Conservation (phyloP, 2,797 vertebrate genomes). For the Notamacropus eugenii region DNA sequence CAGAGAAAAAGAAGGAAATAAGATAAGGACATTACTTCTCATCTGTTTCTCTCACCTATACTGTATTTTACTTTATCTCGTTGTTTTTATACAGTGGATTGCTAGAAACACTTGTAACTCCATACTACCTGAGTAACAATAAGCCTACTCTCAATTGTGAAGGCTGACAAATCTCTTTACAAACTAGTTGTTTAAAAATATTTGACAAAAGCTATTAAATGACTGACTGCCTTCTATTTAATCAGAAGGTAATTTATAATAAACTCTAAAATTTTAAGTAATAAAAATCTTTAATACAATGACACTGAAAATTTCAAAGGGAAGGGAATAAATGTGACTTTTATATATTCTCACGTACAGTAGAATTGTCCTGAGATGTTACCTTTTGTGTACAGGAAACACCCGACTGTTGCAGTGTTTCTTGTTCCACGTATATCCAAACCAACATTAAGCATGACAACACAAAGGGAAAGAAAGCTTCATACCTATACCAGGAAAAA, state of each 20-base stretch:
- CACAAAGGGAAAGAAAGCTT: slow-evolving; percentile 94
- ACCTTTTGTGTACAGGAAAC: slow-evolving; percentile 90
- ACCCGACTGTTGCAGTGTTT: slow-evolving; percentile 77
- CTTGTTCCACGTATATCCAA: slow-evolving; percentile 85
- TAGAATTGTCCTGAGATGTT: slow-evolving; percentile 57
- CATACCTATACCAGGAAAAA: slow-evolving; percentile 87
- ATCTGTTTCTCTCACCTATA: neutral
- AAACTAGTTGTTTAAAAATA: slow-evolving; percentile 41
- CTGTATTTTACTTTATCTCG: neutral
- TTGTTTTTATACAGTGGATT: slow-evolving; percentile 29
- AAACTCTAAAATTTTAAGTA: slow-evolving; percentile 38
- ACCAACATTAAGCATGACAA: slow-evolving; percentile 93
- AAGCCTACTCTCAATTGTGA: slow-evolving; percentile 30
- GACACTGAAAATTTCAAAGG: slow-evolving; percentile 7
- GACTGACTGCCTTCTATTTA: neutral
- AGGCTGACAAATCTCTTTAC: slow-evolving; percentile 23
- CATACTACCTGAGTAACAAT: slow-evolving; percentile 16
- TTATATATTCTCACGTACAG: slow-evolving; percentile 24
- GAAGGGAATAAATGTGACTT: neutral
- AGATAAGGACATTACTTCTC: neutral
- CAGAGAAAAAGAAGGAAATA: slow-evolving; percentile 23
- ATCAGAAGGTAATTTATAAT: neutral
- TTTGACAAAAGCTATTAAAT: neutral
- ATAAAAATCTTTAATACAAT: slow-evolving; percentile 14
- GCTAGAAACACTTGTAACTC: slow-evolving; percentile 33